Base-by-base conservation (phyloP, 1,140 invertebrate genomes). In the Drosophila azteca region DNA sequence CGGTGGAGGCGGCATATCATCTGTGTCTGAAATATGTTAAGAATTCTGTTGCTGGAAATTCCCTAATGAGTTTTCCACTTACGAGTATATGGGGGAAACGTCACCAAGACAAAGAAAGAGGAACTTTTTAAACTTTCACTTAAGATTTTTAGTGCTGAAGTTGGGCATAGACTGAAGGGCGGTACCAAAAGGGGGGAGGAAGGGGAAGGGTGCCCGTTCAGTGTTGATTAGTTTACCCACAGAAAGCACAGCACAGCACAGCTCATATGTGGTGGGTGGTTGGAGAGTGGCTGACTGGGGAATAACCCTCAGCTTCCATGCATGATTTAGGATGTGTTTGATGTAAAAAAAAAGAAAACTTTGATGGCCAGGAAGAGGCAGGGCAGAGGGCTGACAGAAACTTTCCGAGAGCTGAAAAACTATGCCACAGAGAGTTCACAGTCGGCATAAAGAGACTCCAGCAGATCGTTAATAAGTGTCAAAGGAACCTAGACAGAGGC, bases 41-140 rank as follows among this genome's bases (percentile, higher is more conserved):
- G 70, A 76, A 81, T 71, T 73, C 63, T 74, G 65, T 46, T 62
- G 31, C 73, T 74, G 35, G 64, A 78, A 70, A 81, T 75, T 66
- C 64, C 55, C 83, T 88, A 87, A 87, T 88, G 82, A 87, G 78
- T 88, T 87, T 82, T 79, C 78, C 64, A 69, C 55, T 48, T 70
- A 51, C 61, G 60, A 54, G 26, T 46, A 31, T 31, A 31, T 31
- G 29, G 45, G 43, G 51, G 58, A 24, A 15, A 8, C 15, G 77
- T 66, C 78, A 63, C 54, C 64, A 49, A 49, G 64, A 24, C 24
- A 74, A 68, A 45, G 59, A 61, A 75, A 39, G 15, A n/a, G 59
- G 55, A 74, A 84, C 46, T 81, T 85, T 78, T 58, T 73, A 60
- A 85, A 85, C 73, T 81, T 87, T 81, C 74, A 66, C 78, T 85